Evolutionary conservation across 2,113 vertebrate genomes (phyloP), one percentile per base, ranked within the genome.

Genomic region (Ondatra zibethicus): DNA sequence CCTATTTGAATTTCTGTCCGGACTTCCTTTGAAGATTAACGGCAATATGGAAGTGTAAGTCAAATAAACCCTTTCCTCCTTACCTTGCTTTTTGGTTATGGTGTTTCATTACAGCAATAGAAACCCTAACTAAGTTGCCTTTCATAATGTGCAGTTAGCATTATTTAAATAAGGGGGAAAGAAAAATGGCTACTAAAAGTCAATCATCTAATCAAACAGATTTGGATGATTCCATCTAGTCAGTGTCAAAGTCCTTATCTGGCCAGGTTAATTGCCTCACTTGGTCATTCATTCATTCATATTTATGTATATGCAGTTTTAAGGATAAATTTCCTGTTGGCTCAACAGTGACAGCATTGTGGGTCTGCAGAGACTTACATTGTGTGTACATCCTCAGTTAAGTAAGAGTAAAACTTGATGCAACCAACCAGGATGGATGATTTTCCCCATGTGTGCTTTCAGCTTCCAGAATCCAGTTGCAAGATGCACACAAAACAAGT

Each of bases 191-290:
- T 3, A 5, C 23, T 39, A 68, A 55, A 29, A 17, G 2, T 39
- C 11, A 3, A 86, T 6, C n/a, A 5, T 7, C 36, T 4, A 47
- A 58, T n/a, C 52, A 61, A 66, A 88, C 19, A 87, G 39, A 87
- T 23, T 8, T 92, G 31, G 50, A 23, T 75, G 31, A 45, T 45
- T 52, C n/a, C 85, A 78, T 52, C 50, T 78, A 47, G 3, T 75
- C 47, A 42, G 3, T 73, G 36, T 87, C 85, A 93, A 87, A 87
- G 73, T 89, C 75, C 31, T 68, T 50, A 96, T 36, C 70, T 84
- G 4, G 68, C 25, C 36, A 11, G 31, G 76, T 42, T 81, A 76
- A 45, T 50, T 76, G 16, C 1, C 33, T 78, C 76, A 50, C 33
- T 85, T 1, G 1, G 68, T 58, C 58, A 55, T 92, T 82, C 7